Conservation (phyloP, 2,113 vertebrate species). For the Thamnophis sirtalis region DNA sequence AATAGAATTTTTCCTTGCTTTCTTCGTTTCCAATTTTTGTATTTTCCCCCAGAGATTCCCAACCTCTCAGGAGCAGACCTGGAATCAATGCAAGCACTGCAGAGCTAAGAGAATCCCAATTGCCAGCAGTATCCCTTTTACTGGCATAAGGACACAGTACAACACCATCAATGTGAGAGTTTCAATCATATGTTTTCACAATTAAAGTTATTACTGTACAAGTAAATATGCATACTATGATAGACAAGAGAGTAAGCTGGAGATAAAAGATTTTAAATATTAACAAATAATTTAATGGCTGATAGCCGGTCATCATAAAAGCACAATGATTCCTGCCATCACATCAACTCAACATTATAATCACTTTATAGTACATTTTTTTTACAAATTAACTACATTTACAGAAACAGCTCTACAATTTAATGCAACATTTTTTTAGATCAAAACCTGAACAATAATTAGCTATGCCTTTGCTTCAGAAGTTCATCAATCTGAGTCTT, state of each 20-base stretch:
- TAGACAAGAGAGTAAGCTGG: constrained; percentile 46
- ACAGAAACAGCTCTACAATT: constrained; percentile 60
- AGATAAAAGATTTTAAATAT: constrained; percentile 62
- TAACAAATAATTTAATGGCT: constrained; percentile 78
- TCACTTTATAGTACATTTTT: constrained; percentile 66
- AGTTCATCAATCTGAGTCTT: constrained; percentile 97
- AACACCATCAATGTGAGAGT: background rate
- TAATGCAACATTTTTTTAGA: constrained; percentile 19
- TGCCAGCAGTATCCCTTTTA: background rate
- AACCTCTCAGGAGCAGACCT: background rate
- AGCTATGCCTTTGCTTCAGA: constrained; percentile 77
- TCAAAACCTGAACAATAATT: constrained; percentile 48
- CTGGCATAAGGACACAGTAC: background rate
- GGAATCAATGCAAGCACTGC: background rate
- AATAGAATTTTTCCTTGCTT: background rate
- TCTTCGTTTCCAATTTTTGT: background rate
- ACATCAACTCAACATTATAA: constrained; percentile 62
- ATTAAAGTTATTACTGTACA: constrained; percentile 22
- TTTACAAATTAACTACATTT: constrained; percentile 64
- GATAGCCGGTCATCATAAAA: constrained; percentile 63
- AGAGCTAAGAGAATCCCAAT: background rate
- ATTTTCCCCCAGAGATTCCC: background rate
- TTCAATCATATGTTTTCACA: background rate
- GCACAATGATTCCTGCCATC: constrained; percentile 50
- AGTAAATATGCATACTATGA: constrained; percentile 45